Base-by-base conservation (phyloP, 2,113 vertebrate genomes). In the Thomomys bottae region DNA sequence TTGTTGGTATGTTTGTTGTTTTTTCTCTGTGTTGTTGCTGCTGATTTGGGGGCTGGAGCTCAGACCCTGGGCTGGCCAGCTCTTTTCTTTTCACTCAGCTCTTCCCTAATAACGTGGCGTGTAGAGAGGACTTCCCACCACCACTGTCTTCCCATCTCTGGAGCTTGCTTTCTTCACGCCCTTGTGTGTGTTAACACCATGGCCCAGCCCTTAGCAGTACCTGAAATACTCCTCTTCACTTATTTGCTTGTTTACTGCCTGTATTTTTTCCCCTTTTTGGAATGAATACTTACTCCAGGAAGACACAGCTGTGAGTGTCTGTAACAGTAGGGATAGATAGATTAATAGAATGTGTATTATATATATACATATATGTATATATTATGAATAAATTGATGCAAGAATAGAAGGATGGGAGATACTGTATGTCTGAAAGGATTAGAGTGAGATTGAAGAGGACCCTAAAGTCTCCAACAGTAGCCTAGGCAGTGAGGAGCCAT, bases 151-250 rank as follows among this genome's bases (percentile, higher is more conserved):
- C n/a, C 66, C 42, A 2, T 23, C 77, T 15, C 34, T 2, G 24
- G 9, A 8, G 4, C 61, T 42, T 32, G 67, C 49, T 24, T 32
- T 18, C 26, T 45, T 28, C 49, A 7, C 1, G 12, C 36, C 67
- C 5, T 17, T 11, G 3, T 11, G 0, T 6, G 30, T 15, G 34
- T 4, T 38, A 3, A 8, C 36, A 2, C n/a, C 17, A 54, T 54
- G 9, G 28, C 66, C 57, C 28, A 80, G 75, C 72, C 57, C 38
- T 72, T 63, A 49, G 26, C 63, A n/a, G 40, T 45, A 15, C 14
- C 57, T 63, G 66, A 63, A 42, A 59, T 28, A 28, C 28, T 57
- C 21, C 10, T 59, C 24, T 10, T 49, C 40, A 3, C 32, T 24
- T 90, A 30, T 32, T 38, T 63, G 49, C 8, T 17, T 70, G 23